Evolutionary conservation across 2,888 invertebrate genomes (phyloP).

Genomic region (Nezara viridula): DNA sequence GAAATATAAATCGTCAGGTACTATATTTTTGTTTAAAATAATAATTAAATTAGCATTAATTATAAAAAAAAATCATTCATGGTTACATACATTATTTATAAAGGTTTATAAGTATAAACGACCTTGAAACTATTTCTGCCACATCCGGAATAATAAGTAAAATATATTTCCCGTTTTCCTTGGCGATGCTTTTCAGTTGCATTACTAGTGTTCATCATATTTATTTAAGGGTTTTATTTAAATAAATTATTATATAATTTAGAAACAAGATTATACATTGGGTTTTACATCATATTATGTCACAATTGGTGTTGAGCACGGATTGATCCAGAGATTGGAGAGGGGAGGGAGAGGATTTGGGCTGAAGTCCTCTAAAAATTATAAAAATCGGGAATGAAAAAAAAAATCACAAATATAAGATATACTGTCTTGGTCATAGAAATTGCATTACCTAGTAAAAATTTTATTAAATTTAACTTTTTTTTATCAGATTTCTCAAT

Average conservation of each 20-base stretch:
- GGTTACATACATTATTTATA: neutral
- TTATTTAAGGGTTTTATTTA: neutral
- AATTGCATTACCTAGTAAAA: too few relatives aligned
- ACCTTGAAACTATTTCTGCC: slow-evolving; percentile 10
- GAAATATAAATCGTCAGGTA: neutral
- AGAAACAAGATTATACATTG: neutral
- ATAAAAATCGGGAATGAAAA: too few relatives aligned
- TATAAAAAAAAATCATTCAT: too few relatives aligned
- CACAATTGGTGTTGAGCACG: too few relatives aligned
- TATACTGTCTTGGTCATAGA: too few relatives aligned
- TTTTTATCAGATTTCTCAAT: too few relatives aligned
- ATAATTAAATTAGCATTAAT: neutral
- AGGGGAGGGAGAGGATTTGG: too few relatives aligned
- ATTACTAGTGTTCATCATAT: neutral
- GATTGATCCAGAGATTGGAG: too few relatives aligned
- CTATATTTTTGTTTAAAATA: neutral
- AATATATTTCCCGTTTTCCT: slow-evolving; percentile 35
- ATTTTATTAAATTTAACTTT: too few relatives aligned
- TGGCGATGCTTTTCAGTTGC: neutral
- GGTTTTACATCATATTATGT: too few relatives aligned
- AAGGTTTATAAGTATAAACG: neutral
- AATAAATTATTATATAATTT: neutral
- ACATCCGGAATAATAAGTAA: slow-evolving; percentile 29
- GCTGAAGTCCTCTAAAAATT: too few relatives aligned
- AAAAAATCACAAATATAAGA: too few relatives aligned